phyloP scores from a whole-genome alignment of 2,888 invertebrate species.

The Agrotis puta region DNA sequence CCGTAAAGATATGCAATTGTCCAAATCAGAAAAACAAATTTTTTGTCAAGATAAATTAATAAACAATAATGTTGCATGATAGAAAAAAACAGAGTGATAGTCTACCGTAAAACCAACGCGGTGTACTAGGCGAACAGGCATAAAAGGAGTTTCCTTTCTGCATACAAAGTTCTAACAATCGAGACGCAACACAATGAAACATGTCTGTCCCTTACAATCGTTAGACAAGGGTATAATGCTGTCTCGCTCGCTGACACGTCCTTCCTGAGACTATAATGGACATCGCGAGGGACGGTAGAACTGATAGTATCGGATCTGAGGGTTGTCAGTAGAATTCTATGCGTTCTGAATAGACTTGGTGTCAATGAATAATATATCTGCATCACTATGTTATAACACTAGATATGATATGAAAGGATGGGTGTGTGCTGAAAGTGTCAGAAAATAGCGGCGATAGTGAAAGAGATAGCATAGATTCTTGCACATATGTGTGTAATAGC shows the following conservation, averaged over 20 bases:
- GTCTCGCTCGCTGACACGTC: conserved; percentile 86
- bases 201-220: conserved; percentile 83
- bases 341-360: conserved; percentile 72
- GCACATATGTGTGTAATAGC: neutral
- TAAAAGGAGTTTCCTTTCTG: conserved; percentile 82
- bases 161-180: conserved; percentile 87
- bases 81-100: conserved; percentile 63
- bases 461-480: conserved; percentile 11
- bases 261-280: conserved; percentile 84
- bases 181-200: conserved; percentile 84
- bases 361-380: conserved; percentile 75
- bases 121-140: conserved; percentile 75
- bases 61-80: conserved; percentile 48
- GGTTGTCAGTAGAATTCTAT: conserved; percentile 77
- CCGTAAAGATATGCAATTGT: conserved; percentile 30
- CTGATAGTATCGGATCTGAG: conserved; percentile 83
- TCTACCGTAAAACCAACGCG: conserved; percentile 68
- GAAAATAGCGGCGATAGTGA: conserved; percentile 10
- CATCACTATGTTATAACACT: conserved; percentile 64
- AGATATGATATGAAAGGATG: conserved; percentile 56
- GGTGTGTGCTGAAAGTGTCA: conserved; percentile 41
- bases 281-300: conserved; percentile 76
- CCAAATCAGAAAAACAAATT: conserved; percentile 21
- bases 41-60: conserved; percentile 38
- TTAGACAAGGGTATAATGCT: conserved; percentile 82